Evolutionary conservation across 2,113 vertebrate species (phyloP), one percentile per base, ranked within the genome.

Genomic region (Hemibagrus wyckioides): DNA sequence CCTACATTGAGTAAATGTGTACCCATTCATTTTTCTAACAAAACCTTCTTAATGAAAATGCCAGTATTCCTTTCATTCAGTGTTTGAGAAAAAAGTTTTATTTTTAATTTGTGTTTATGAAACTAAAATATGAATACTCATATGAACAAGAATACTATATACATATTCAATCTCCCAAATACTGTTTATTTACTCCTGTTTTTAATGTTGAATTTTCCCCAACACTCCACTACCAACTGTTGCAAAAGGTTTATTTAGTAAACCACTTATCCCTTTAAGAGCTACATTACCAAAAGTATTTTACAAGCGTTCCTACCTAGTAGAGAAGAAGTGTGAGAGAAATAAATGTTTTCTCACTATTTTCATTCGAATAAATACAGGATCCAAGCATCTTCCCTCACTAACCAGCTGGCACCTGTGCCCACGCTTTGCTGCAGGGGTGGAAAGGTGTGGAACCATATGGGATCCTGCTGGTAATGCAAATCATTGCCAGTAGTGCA

Each of bases 371-470:
- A 59, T 75, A 83, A 73, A 88, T 44, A 73, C 15, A 82, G 67
- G 92, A 93, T 93, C 89, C 92, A 91, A 92, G 86, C 94, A 89
- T 92, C 93, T 59, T 83, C 92, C 91, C 93, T 84, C 91, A 93
- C 89, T 91, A 93, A 93, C 94, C 94, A 94, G 94, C 93, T 94
- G 94, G 93, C 93, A 94, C 92, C 85, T 85, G 79, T 92, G 90
- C 93, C 94, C 92, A 94, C 93, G 83, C 92, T 92, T 90, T 93
- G 90, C 92, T 92, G 90, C 89, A 93, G 91, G 93, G 88, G 88
- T 80, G 84, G 81, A 84, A 83, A 94, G 90, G 86, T 89, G 87
- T 89, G 87, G 86, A 80, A 77, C 85, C 85, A 88, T 76, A 86
- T 57, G 87, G 86, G 88, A 88, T 91, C 90, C 89, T 92, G 91